Conservation (phyloP, 1,140 invertebrate species). For the Metopolophium dirhodum region DNA sequence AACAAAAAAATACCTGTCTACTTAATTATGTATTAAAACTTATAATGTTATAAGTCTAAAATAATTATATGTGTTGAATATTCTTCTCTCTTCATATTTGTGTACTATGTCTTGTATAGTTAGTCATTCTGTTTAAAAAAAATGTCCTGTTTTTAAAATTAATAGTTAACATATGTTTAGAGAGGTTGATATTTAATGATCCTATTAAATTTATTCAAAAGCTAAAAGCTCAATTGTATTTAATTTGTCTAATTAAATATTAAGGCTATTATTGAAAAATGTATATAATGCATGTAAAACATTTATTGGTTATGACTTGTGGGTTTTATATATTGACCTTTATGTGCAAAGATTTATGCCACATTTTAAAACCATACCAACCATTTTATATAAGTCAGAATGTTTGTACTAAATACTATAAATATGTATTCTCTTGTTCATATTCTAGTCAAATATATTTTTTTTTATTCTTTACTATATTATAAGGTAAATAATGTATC, state of each 20-base stretch:
- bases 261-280: background rate
- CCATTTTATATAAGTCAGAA: background rate
- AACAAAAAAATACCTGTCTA: background rate
- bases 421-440: background rate
- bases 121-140: background rate
- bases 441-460: constrained; percentile 30
- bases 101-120: constrained; percentile 13
- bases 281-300: background rate
- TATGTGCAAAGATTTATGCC: background rate
- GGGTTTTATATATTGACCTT: background rate
- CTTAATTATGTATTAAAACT: constrained; percentile 35
- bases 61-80: background rate
- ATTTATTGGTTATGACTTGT: background rate
- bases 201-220: constrained; percentile 19
- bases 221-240: constrained; percentile 14
- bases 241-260: background rate
- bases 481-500: constrained; percentile 11
- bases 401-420: background rate
- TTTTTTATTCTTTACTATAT: background rate
- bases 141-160: background rate
- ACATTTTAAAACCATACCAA: background rate
- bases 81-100: background rate
- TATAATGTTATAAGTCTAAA: background rate
- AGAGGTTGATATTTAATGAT: background rate
- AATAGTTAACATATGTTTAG: background rate